A percentile compares a stretch with the other conserved stretches of the same genome.
Conservation (phyloP, 2,113 vertebrate genomes). For the Fulica atra region DNA sequence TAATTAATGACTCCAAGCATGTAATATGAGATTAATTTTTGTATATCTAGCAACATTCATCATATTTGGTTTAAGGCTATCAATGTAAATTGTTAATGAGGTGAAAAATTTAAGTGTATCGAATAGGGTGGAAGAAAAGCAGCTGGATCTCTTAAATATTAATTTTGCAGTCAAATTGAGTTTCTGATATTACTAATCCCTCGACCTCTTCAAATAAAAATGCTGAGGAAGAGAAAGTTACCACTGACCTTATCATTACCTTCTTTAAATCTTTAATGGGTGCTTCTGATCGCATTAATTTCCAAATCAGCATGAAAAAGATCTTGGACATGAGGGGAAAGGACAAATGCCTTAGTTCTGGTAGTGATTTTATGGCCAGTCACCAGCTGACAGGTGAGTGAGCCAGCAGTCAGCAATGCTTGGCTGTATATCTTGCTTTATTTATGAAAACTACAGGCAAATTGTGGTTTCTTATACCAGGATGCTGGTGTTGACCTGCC, state of each 20-base stretch:
- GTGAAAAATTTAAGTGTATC: conserved; percentile 51
- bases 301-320: not conserved
- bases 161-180: conserved; percentile 48
- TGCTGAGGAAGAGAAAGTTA: not conserved
- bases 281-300: not conserved
- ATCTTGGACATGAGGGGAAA: not conserved
- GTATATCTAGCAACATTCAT: conserved; percentile 67
- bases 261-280: conserved; percentile 27
- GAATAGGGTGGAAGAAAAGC: conserved; percentile 36
- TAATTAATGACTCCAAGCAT: conserved; percentile 61
- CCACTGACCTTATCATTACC: not conserved
- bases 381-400: not conserved
- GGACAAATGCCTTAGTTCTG: not conserved
- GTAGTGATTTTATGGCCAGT: not conserved
- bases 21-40: conserved; percentile 71
- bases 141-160: conserved; percentile 60
- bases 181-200: conserved; percentile 67
- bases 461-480: not conserved
- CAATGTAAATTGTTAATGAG: conserved; percentile 72
- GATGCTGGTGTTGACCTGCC: not conserved
- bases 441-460: not conserved
- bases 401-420: not conserved
- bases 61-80: conserved; percentile 70
- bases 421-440: not conserved
- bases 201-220: conserved; percentile 52